Conservation (phyloP, 2,888 invertebrate species). For the Limnephilus auricula region DNA sequence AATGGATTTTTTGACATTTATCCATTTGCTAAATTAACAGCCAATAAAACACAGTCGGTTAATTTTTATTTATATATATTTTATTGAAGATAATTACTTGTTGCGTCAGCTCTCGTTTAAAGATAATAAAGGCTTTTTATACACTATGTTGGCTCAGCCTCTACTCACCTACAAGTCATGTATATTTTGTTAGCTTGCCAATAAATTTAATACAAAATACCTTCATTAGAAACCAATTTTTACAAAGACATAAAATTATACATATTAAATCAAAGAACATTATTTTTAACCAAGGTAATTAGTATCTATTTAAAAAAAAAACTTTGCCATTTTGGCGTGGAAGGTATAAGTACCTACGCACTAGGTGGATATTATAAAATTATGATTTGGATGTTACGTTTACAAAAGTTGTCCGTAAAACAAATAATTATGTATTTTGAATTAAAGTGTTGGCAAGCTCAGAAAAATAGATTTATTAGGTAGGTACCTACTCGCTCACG, state of each 20-base stretch:
- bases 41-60: not conserved
- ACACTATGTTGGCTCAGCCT: slow-evolving; percentile 39
- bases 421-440: not conserved
- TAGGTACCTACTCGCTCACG: not conserved
- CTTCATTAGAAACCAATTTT: not conserved
- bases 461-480: slow-evolving; percentile 2
- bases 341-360: not conserved
- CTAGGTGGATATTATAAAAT: not conserved
- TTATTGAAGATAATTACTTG: slow-evolving; percentile 42
- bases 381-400: too few species aligned
- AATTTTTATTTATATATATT: slow-evolving; percentile 37
- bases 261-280: too few species aligned
- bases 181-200: not conserved
- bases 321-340: not conserved
- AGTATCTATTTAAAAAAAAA: not conserved
- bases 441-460: not conserved
- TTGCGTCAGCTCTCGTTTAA: slow-evolving; percentile 37
- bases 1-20: not conserved
- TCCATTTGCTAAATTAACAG: not conserved
- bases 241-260: not conserved
- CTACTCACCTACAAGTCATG: slow-evolving; percentile 25
- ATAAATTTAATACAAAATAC: not conserved
- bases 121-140: slow-evolving; percentile 40
- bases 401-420: not conserved
- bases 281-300: not conserved